A percentile compares a stretch with the other conserved stretches of the same genome.
These are phyloP conservation scores for Lasioglossum leucozonium DNA, from an alignment of 2,888 invertebrate species.

Conservation along the genomic window DNA sequence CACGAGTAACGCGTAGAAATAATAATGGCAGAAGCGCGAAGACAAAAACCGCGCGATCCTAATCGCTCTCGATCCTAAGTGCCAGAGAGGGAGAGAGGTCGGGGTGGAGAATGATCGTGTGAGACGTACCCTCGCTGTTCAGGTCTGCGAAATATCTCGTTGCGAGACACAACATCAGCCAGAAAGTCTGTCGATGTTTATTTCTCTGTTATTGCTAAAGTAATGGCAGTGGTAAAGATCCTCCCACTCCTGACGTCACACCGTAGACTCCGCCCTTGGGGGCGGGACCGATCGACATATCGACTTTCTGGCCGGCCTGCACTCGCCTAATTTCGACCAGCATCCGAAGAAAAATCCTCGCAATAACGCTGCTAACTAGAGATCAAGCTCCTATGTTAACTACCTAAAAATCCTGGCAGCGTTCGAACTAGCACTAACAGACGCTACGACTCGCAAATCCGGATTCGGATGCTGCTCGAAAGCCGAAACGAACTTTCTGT, in stretches of 20 bases:
- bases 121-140: background rate
- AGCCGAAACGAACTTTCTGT: no score
- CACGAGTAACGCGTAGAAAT: background rate
- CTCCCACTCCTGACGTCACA: no score
- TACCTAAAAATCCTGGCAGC: background rate
- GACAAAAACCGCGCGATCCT: background rate
- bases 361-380: no score
- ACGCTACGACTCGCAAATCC: no score
- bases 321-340: background rate
- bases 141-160: background rate
- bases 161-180: background rate
- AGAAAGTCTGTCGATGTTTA: background rate
- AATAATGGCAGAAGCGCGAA: background rate
- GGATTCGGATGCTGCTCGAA: no score
- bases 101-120: background rate
- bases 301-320: no score
- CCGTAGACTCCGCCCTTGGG: no score
- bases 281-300: no score
- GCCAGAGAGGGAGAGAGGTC: background rate
- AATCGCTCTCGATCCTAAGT: constrained; percentile 6
- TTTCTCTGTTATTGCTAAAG: no score
- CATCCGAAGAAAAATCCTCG: background rate
- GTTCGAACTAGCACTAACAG: background rate
- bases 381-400: background rate
- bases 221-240: no score